Base-by-base conservation (phyloP, 2,888 invertebrate species). In the Chouioia cunea region DNA sequence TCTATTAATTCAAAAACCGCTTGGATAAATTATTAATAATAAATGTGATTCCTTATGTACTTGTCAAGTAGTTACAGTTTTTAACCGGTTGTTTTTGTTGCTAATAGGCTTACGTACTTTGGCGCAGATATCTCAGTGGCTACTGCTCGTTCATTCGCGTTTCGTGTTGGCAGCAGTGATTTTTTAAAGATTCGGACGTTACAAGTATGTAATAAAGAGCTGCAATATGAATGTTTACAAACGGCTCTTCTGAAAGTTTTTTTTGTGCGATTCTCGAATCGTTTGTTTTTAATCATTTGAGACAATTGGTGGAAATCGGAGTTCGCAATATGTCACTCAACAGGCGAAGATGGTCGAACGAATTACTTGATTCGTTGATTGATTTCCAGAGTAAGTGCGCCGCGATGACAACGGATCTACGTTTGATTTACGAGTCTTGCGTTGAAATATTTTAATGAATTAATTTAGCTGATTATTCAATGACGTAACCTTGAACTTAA, bases 121-220 rank as follows among this genome's bases (percentile, higher is more conserved):
- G 2, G 27, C 27, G 2, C 27, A n/a, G n/a, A n/a, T n/a, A n/a
- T n/a, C n/a, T n/a, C n/a, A n/a, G n/a, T n/a, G n/a, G n/a, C n/a
- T n/a, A 27, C 27, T 27, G 27, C 27, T 27, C 27, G 36, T 36
- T 46, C 22, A 15, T 44, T 20, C 48, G 22, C 20, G 22, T 2
- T 43, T 43, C 36, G 18, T 14, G 18, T 46, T 67, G 66, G 58
- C 22, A 67, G 48, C 58, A 63, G 44, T 71, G 66, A 12, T 53
- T 44, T 65, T 71, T 71, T 63, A 4, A 71, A 71, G 48, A 63
- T 71, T 71, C n/a, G 71, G 63, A 71, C 66, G 71, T 71, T 71
- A 57, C 8, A 6, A 16, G 27, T 65, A 18, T 15, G 44, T 6
- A 2, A 12, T n/a, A n/a, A n/a, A 8, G 36, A 36, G 36, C 15